These are phyloP conservation scores for Monodelphis domestica DNA, from an alignment of 2,797 vertebrate genomes.

Conservation along the genomic window DNA sequence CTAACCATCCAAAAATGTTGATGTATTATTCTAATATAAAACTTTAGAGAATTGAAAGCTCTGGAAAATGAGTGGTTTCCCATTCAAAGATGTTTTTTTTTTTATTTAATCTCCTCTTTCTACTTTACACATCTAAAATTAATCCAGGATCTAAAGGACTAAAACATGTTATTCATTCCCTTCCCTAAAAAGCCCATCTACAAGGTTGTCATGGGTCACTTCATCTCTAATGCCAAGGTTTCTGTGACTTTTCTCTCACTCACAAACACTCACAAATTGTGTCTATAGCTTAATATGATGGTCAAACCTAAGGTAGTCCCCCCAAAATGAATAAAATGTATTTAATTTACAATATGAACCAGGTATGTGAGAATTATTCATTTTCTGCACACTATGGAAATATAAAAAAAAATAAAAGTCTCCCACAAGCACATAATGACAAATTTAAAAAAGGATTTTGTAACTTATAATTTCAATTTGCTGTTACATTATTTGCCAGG, in stretches of 20 bases:
- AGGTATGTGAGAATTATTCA: neutral
- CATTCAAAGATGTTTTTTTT: slow-evolving; percentile 9
- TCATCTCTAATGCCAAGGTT: neutral
- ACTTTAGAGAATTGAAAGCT: neutral
- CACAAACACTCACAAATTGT: no score
- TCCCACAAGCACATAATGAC: neutral
- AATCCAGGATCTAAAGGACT: neutral
- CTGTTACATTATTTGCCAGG: neutral
- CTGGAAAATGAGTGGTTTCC: slow-evolving; percentile 15
- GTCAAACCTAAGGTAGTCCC: neutral
- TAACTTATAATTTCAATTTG: neutral
- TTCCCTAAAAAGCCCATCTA: neutral
- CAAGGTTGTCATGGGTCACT: neutral
- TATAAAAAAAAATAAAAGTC: neutral
- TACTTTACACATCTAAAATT: slow-evolving; percentile 32
- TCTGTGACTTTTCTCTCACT: neutral
- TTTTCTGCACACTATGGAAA: neutral
- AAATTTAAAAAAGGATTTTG: neutral
- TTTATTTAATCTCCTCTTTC: slow-evolving; percentile 10
- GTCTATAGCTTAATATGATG: no score
- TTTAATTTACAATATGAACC: neutral
- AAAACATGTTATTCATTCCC: neutral
- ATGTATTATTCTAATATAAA: neutral
- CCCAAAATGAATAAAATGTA: neutral
- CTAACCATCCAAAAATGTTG: neutral